Evolutionary conservation across 2,113 vertebrate genomes (phyloP), one percentile per base, ranked within the genome.

Genomic region (Gallinago undulata): DNA sequence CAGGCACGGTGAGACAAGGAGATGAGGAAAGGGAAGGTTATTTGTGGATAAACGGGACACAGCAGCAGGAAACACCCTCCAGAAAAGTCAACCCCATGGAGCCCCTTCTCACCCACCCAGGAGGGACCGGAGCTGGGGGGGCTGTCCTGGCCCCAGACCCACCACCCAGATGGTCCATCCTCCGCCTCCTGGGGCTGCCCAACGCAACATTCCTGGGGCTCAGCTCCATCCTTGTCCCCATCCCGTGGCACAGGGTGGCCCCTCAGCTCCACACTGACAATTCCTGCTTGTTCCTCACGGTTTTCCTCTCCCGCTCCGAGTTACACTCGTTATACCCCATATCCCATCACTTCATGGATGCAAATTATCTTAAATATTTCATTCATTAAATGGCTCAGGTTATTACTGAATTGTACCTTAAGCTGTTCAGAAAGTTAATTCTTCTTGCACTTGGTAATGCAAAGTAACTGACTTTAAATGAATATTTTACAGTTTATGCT

Each of bases 401-500:
- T 96, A 97, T 97, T 91, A 87, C 79, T 50, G 89, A 96, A 89
- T 91, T 83, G 95, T 85, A 95, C 95, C 91, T 66, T 94, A 94
- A 96, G 94, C 93, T 63, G 84, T 90, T 94, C 90, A 95, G 93
- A 96, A 96, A 97, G 94, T 95, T 95, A 81, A 96, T 97, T 97
- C 95, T 90, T 95, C 94, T 82, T 78, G 67, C 91, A 89, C 94
- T 96, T 90, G 12, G 80, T 84, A 94, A 97, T 21, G n/a, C 13
- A 75, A 96, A 97, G 95, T 94, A 95, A 95, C 95, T 64, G n/a
- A 93, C 84, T 90, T 90, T 55, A 57, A 93, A 97, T 97, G 87
- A 97, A 95, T 96, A 96, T 97, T 97, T 97, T 80, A 97, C 89
- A 67, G 94, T 94, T 92, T 93, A 97, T 97, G 97, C 94, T 81